These are phyloP conservation scores for Linyphia triangularis DNA, from an alignment of 2,888 invertebrate species.

Conservation along the genomic window DNA sequence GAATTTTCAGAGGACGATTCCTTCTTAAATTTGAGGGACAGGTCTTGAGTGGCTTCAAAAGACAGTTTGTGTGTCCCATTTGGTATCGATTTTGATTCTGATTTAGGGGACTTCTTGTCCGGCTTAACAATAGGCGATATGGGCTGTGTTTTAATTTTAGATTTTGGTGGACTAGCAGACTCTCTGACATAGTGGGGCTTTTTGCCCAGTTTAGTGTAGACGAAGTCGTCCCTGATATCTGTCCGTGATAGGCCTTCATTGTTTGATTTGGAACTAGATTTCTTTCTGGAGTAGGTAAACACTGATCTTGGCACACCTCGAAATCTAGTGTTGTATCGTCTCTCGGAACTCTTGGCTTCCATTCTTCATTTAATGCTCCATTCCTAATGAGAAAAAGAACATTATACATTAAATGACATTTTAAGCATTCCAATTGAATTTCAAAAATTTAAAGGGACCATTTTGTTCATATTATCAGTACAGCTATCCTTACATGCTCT, in stretches of 20 bases:
- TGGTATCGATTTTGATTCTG: constrained; percentile 38
- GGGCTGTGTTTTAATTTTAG: constrained; percentile 58
- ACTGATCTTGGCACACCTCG: constrained; percentile 72
- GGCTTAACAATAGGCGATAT: constrained; percentile 1
- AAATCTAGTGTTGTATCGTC: constrained; percentile 72
- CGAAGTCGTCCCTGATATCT: constrained; percentile 70
- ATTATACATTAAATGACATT: too few species aligned
- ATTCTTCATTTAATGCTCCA: constrained; percentile 73
- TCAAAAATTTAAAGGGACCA: too few species aligned
- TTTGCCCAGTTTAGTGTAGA: constrained; percentile 70
- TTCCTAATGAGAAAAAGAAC: constrained; percentile 39
- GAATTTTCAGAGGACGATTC: background rate
- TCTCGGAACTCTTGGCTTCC: constrained; percentile 71
- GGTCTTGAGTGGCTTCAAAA: background rate
- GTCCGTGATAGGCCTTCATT: constrained; percentile 42
- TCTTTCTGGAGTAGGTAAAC: constrained; percentile 66
- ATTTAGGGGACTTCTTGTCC: constrained; percentile 27
- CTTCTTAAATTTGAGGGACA: constrained; percentile 5
- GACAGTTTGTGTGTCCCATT: constrained; percentile 65
- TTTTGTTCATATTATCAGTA: too few species aligned
- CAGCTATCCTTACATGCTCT: too few species aligned
- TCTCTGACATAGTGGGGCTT: constrained; percentile 41
- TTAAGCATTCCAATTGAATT: too few species aligned
- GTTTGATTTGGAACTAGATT: constrained; percentile 67
- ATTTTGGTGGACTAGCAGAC: constrained; percentile 45